These are phyloP conservation scores for Drosophila prostipennis DNA, from an alignment of 2,888 invertebrate genomes.

Conservation along the genomic window DNA sequence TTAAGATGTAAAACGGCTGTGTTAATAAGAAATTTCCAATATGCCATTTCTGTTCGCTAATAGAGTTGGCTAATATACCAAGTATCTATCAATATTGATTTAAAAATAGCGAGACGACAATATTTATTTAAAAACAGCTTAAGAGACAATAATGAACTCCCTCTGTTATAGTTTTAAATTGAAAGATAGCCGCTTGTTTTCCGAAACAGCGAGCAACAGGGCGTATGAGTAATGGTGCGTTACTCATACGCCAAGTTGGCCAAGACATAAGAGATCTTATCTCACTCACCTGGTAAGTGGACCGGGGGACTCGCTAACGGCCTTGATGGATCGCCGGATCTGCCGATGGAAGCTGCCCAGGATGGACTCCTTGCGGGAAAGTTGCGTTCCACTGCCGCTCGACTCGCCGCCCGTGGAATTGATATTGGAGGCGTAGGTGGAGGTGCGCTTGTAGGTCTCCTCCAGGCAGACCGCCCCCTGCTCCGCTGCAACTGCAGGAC, in stretches of 20 bases:
- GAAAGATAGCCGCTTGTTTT: constrained; percentile 1
- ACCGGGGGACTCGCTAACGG: constrained; percentile 84
- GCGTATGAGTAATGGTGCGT: constrained; percentile 43
- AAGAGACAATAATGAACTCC: neutral
- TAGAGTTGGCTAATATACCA: neutral
- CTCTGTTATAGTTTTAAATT: neutral
- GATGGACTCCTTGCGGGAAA: constrained; percentile 82
- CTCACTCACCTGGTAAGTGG: constrained; percentile 83
- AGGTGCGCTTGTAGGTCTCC: constrained; percentile 64
- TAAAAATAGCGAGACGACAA: neutral
- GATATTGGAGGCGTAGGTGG: constrained; percentile 68
- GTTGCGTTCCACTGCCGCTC: constrained; percentile 66
- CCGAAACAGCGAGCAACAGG: constrained; percentile 3
- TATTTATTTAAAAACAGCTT: neutral
- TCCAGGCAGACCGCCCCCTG: constrained; percentile 30
- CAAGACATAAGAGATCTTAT: neutral
- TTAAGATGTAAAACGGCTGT: neutral
- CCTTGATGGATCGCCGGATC: constrained; percentile 83
- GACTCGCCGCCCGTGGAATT: constrained; percentile 67
- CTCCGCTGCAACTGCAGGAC: neutral
- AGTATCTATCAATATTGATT: neutral
- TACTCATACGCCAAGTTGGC: constrained; percentile 18
- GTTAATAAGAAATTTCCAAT: neutral
- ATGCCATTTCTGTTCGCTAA: constrained; percentile 1
- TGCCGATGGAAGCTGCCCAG: constrained; percentile 84